Percentiles rank a stretch among this genome's conserved stretches.
Conservation (phyloP, 2,113 vertebrate species). For the Macaca fascicularis region T2T-MFA8v1.1 NC_088387.1:62264501-62265000, state of each 20-base stretch:
- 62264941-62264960: not conserved
- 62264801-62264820: not conserved
- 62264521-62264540: not conserved
- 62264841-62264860: not conserved
- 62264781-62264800: not conserved
- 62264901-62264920: not conserved
- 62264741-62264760: not conserved
- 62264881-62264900: not conserved
- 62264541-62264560: not conserved
- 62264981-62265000: not conserved
- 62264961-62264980: not conserved
- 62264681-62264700: not conserved
- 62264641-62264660: not conserved
- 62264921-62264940: not conserved
- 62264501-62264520: not conserved
- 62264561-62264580: not conserved
- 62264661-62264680: not conserved
- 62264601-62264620: not conserved
- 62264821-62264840: not conserved
- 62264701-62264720: constrained; percentile 36
- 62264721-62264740: not conserved
- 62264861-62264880: not conserved
- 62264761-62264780: not conserved
- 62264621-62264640: not conserved
- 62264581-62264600: not conserved